Percentiles rank a stretch among this genome's conserved stretches.
Evolutionary conservation across 64 coral and sea anemone species (phyloP).

Genomic region (Actinia tenebrosa): DNA sequence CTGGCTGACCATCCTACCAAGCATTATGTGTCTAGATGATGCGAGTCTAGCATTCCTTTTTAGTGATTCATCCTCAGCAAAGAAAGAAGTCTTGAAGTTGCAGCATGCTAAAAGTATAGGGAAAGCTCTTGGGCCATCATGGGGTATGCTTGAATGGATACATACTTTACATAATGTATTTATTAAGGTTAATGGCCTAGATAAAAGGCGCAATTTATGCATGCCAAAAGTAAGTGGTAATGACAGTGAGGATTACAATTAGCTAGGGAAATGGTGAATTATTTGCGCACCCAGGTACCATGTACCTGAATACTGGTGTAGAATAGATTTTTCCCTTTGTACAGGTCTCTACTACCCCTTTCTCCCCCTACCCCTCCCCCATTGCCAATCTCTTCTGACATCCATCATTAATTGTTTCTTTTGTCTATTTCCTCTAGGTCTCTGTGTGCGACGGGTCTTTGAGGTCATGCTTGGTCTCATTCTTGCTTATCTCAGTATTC

Average conservation of each 20-base stretch:
- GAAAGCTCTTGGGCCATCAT: conserved; percentile 39
- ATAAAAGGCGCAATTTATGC: no score
- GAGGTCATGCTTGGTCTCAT: conserved; percentile 73
- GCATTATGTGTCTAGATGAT: conserved; percentile 98
- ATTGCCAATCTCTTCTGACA: neutral
- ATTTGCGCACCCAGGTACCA: no score
- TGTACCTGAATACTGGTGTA: no score
- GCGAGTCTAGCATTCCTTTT: conserved; percentile 74
- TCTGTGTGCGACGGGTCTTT: conserved; percentile 78
- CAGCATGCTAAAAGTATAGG: conserved; percentile 38
- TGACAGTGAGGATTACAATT: no score
- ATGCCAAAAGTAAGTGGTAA: no score
- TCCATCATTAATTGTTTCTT: neutral
- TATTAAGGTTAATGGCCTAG: neutral
- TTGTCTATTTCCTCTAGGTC: conserved; percentile 19
- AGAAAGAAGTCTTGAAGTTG: conserved; percentile 49
- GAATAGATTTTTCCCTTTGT: no score
- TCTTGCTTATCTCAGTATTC: conserved; percentile 85
- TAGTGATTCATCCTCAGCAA: conserved; percentile 45
- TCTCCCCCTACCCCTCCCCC: no score
- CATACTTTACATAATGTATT: neutral
- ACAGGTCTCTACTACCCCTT: no score
- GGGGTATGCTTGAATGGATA: conserved; percentile 40
- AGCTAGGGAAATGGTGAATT: no score
- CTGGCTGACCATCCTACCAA: conserved; percentile 98